Evolutionary conservation across 1,140 invertebrate genomes (phyloP).

Genomic region (Sminthurinus signatus): DNA sequence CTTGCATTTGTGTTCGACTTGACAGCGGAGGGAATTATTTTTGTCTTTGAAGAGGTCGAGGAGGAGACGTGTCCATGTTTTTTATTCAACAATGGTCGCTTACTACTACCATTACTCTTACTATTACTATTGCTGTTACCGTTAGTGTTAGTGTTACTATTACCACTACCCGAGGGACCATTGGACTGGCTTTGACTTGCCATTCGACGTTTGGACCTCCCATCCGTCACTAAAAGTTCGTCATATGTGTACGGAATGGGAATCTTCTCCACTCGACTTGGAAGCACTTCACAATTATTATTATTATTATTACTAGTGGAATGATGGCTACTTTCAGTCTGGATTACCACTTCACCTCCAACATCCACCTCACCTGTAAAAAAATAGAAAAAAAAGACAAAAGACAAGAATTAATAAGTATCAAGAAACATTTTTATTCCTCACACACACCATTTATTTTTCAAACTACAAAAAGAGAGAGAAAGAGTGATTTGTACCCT

Average conservation of each 20-base stretch:
- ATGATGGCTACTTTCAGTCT: slow-evolving; percentile 22
- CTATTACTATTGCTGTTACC: background rate
- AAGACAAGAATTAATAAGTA: background rate
- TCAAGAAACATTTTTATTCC: too few relatives aligned
- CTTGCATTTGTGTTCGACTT: background rate
- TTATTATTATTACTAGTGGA: slow-evolving; percentile 5
- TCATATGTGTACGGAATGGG: slow-evolving; percentile 90
- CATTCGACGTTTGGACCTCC: slow-evolving; percentile 63
- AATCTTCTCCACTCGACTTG: slow-evolving; percentile 45
- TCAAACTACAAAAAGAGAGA: too few relatives aligned
- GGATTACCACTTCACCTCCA: slow-evolving; percentile 20
- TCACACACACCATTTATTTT: too few relatives aligned
- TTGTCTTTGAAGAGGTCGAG: background rate
- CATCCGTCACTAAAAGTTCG: slow-evolving; percentile 87
- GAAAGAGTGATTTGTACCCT: too few relatives aligned
- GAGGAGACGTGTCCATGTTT: background rate
- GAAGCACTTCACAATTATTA: slow-evolving; percentile 29
- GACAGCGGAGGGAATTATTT: background rate
- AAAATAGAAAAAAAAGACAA: slow-evolving; percentile 8
- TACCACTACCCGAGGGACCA: background rate
- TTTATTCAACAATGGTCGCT: background rate
- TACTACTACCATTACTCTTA: background rate
- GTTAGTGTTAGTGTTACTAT: too few relatives aligned
- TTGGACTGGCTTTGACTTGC: background rate
- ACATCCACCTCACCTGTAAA: slow-evolving; percentile 26